Base-by-base conservation (phyloP, 64 coral and sea anemone genomes). In the Pocillopora damicornis region DNA sequence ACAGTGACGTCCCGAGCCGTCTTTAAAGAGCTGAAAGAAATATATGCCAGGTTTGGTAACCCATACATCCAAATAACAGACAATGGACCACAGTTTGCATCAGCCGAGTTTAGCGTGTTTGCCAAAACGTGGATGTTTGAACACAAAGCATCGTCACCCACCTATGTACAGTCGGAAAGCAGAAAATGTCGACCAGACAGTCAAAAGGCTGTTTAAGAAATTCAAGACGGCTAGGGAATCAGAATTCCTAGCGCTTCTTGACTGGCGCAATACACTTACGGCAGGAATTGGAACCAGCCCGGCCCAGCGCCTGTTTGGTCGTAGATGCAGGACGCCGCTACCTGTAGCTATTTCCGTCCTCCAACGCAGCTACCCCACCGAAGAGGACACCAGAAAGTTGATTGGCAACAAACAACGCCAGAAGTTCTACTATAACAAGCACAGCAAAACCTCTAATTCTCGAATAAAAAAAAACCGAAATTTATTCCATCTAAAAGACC, bases 21-120 rank as follows among this genome's bases (percentile, higher is more conserved):
- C 34, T 74, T 89, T 4, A 89, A 89, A 51, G 88, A 89, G 65
- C 30, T 89, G 22, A 89, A 89, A 69, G 88, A 61, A 56, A 61
- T 80, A 20, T 80, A 77, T 67, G 77, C 88, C 11, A 5, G 76
- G 23, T 81, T 74, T 73, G 83, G 90, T 23, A 79, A 87, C 23
- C 90, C 84, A 16, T 83, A 92, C 58, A 5, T 76, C 60, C 9
- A 77, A 5, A 80, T 91, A 13, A 91, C 81, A 1, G 89, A 91
- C 58, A 77, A 85, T 73, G 76, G 87, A 25, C 74, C 87, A 11
- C 87, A 88, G 74, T 88, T 88, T 17, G 7, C 59, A 25, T 78
- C 79, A 37, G 89, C 89, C 12, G 45, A 90, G 61, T 90, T 82
- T 58, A 16, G 37, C 18, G 79, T 83, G 2, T 90, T 90, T 73